phyloP scores from a whole-genome alignment of 64 coral and sea anemone genomes.

The Stylophora pistillata region DNA sequence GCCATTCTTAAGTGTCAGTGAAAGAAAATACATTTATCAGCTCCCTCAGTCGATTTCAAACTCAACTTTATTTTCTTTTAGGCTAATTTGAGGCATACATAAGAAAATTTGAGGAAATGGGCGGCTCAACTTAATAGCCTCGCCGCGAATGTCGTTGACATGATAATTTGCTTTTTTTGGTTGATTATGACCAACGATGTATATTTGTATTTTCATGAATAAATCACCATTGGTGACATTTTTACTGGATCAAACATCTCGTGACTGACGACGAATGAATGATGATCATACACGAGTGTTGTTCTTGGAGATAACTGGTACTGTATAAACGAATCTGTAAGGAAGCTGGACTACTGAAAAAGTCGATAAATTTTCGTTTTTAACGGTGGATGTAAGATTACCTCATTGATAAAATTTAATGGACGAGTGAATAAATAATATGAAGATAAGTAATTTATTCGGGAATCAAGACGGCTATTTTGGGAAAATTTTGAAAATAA shows the following conservation, averaged over 20 bases:
- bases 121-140: background rate
- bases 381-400: slow-evolving; percentile 4
- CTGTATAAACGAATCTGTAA: no score
- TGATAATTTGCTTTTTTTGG: background rate
- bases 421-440: slow-evolving; percentile 6
- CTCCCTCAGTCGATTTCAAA: background rate
- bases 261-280: background rate
- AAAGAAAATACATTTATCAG: background rate
- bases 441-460: background rate
- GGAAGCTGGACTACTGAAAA: background rate
- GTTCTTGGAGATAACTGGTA: background rate
- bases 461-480: background rate
- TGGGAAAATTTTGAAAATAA: background rate
- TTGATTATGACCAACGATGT: background rate
- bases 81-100: background rate
- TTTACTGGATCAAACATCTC: background rate
- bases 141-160: background rate
- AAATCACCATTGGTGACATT: background rate
- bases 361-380: background rate
- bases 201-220: background rate
- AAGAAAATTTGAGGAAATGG: background rate
- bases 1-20: background rate
- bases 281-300: background rate
- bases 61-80: background rate
- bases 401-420: background rate